Evolutionary conservation across 2,888 invertebrate species (phyloP).

Genomic region (Drosophila tripunctata): DNA sequence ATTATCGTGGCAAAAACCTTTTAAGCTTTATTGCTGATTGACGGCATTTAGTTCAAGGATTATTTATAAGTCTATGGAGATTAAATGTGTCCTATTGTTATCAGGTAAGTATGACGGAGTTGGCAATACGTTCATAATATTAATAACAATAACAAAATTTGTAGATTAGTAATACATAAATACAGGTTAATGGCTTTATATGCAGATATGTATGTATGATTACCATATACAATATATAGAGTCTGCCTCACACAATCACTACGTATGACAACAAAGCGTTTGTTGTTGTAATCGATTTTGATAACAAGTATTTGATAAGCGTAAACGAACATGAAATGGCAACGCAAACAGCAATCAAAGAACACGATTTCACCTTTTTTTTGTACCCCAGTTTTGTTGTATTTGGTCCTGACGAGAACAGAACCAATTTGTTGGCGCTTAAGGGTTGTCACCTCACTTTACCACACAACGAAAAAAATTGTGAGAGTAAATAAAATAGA

Average conservation of each 20-base stretch:
- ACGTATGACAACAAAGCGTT: constrained; percentile 51
- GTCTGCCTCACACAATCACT: constrained; percentile 48
- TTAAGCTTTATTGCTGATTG: constrained; percentile 13
- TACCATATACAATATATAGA: neutral
- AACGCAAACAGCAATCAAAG: constrained; percentile 54
- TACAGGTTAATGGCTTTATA: constrained; percentile 27
- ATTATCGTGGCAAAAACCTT: constrained; percentile 9
- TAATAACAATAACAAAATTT: neutral
- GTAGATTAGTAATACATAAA: constrained; percentile 18
- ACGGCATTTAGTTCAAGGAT: constrained; percentile 4
- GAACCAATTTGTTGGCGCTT: constrained; percentile 51
- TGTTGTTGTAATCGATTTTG: constrained; percentile 72
- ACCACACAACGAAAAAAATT: no score
- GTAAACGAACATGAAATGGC: constrained; percentile 68
- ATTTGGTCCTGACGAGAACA: constrained; percentile 25
- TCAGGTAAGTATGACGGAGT: neutral
- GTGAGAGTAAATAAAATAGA: constrained; percentile 23
- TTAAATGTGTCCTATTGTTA: constrained; percentile 20
- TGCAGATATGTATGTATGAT: neutral
- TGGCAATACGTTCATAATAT: neutral
- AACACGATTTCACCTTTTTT: constrained; percentile 21
- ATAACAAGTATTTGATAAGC: constrained; percentile 80
- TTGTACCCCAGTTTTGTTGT: neutral
- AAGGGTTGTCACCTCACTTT: constrained; percentile 41
- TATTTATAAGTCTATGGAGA: constrained; percentile 11